phyloP scores from a whole-genome alignment of 2,797 vertebrate species.

The Columba guinea region DNA sequence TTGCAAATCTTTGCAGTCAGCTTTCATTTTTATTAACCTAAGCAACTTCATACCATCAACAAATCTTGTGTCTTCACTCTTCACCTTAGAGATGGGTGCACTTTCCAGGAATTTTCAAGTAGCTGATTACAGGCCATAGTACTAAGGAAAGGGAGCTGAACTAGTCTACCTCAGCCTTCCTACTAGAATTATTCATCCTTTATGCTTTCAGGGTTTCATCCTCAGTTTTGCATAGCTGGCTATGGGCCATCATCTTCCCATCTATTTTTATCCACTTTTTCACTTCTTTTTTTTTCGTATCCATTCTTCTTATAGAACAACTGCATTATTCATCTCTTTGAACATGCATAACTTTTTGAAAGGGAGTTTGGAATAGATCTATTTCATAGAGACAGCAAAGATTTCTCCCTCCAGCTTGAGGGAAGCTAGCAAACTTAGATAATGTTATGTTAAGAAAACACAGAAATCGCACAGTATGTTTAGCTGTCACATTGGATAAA shows the following conservation, averaged over 20 bases:
- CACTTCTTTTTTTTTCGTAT: not conserved
- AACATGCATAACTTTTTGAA: constrained; percentile 1
- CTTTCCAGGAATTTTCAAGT: not conserved
- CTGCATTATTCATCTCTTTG: constrained; percentile 31
- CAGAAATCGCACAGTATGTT: not conserved
- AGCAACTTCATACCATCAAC: not conserved
- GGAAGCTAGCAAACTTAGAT: not conserved
- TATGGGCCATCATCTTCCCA: not conserved
- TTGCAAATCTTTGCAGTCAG: constrained; percentile 8
- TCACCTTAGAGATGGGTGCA: not conserved
- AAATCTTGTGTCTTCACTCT: not conserved
- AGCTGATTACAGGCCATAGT: not conserved
- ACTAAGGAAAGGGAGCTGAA: not conserved
- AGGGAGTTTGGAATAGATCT: not conserved
- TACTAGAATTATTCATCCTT: constrained; percentile 2
- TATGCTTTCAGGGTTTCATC: not conserved
- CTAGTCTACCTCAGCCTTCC: not conserved
- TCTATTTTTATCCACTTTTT: constrained; percentile 32
- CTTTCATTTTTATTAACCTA: constrained; percentile 10
- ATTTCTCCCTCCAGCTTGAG: not conserved
- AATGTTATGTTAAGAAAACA: not conserved
- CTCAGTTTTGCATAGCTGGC: not conserved
- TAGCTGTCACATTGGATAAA: not conserved
- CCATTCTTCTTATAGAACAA: not conserved
- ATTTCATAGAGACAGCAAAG: not conserved